These are phyloP conservation scores for Pseudonaja textilis DNA, from an alignment of 2,113 vertebrate genomes.

Conservation along the genomic window DNA sequence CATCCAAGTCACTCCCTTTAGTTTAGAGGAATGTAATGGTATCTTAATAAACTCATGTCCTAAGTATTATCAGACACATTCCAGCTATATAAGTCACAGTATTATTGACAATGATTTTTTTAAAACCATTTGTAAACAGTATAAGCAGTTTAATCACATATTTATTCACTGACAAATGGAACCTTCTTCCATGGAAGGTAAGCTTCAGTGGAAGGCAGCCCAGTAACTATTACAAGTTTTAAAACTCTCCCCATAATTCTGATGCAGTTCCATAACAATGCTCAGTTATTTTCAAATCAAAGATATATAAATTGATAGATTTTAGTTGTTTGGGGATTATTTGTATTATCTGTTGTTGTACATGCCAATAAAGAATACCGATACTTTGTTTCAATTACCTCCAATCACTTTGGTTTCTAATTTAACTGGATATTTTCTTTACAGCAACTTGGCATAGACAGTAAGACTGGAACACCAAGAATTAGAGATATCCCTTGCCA, in stretches of 20 bases:
- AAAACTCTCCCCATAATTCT: background rate
- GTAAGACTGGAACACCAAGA: background rate
- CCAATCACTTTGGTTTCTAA: background rate
- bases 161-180: background rate
- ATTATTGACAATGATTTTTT: background rate
- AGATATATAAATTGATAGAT: background rate
- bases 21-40: background rate
- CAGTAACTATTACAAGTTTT: background rate
- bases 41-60: background rate
- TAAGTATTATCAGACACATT: background rate
- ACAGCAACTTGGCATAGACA: background rate
- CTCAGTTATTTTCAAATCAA: background rate
- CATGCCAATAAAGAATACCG: background rate
- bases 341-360: background rate
- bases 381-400: background rate
- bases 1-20: background rate
- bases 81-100: background rate
- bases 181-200: background rate
- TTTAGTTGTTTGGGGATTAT: background rate
- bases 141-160: background rate
- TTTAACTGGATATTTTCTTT: background rate
- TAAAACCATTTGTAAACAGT: background rate
- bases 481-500: background rate
- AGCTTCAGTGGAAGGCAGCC: background rate
- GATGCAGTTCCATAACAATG: background rate